Percentiles rank a stretch among this genome's conserved stretches.
Conservation (phyloP, 2,888 invertebrate genomes). For the Epinotia brunnichana region DNA sequence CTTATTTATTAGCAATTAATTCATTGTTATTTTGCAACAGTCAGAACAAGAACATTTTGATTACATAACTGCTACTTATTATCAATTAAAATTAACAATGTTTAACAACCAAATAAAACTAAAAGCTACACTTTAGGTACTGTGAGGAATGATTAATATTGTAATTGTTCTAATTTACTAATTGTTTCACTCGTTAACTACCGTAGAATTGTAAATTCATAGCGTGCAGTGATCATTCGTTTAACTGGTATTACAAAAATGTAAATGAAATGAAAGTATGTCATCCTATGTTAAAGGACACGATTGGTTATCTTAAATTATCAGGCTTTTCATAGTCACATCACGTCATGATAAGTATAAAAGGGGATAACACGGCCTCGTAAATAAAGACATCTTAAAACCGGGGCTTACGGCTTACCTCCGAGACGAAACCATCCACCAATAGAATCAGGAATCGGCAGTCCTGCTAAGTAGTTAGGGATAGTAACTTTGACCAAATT, state of each 20-base stretch:
- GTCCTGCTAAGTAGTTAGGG: slow-evolving; percentile 91
- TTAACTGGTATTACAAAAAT: background rate
- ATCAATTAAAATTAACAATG: slow-evolving; percentile 3
- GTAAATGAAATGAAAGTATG: slow-evolving; percentile 50
- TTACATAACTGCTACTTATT: slow-evolving; percentile 13
- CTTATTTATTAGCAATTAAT: background rate
- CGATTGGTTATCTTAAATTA: slow-evolving; percentile 21
- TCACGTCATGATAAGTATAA: background rate
- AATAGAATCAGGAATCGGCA: slow-evolving; percentile 93
- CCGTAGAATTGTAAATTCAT: background rate
- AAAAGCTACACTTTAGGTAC: background rate
- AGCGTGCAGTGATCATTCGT: slow-evolving; percentile 14
- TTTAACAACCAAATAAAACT: background rate
- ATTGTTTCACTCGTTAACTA: background rate
- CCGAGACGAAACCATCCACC: slow-evolving; percentile 94
- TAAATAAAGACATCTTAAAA: slow-evolving; percentile 1
- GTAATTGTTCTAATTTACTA: background rate
- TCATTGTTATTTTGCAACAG: background rate
- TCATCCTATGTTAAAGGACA: slow-evolving; percentile 41
- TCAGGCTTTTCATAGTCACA: background rate
- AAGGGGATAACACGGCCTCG: background rate
- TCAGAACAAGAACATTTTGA: slow-evolving; percentile 3
- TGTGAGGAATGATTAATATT: background rate
- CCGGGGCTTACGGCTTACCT: slow-evolving; percentile 85
- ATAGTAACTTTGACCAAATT: slow-evolving; percentile 90